Conservation (phyloP, 2,113 vertebrate genomes). For the Dolichotis patagonum region DNA sequence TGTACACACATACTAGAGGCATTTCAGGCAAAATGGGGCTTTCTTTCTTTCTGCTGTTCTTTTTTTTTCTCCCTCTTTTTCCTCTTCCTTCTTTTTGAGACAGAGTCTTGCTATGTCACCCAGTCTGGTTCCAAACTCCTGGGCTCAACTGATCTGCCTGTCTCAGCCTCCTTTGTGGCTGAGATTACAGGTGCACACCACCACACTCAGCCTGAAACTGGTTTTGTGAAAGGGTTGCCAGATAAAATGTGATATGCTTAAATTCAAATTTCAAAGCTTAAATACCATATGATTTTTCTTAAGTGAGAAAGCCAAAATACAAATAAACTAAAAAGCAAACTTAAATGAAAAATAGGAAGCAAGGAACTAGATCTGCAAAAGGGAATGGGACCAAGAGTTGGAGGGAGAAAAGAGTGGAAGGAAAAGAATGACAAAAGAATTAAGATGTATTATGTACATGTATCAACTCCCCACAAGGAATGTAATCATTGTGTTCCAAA, state of each 20-base stretch:
- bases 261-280: conserved; percentile 18
- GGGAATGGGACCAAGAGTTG: neutral
- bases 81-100: neutral
- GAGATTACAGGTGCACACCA: no score
- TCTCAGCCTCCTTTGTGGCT: neutral
- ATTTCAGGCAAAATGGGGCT: neutral
- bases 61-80: neutral
- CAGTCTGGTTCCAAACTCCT: neutral
- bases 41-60: no score
- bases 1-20: neutral
- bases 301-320: neutral
- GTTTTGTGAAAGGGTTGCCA: neutral
- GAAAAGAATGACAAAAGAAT: neutral
- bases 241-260: neutral
- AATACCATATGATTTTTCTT: neutral
- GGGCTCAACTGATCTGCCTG: neutral
- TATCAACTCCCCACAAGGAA: neutral
- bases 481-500: neutral
- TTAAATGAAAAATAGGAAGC: neutral
- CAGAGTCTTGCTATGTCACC: neutral
- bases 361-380: neutral
- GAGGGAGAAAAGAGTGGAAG: neutral
- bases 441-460: neutral
- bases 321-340: neutral
- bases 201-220: neutral